Conservation (phyloP, 2,113 vertebrate genomes). For the Propithecus coquereli region DNA sequence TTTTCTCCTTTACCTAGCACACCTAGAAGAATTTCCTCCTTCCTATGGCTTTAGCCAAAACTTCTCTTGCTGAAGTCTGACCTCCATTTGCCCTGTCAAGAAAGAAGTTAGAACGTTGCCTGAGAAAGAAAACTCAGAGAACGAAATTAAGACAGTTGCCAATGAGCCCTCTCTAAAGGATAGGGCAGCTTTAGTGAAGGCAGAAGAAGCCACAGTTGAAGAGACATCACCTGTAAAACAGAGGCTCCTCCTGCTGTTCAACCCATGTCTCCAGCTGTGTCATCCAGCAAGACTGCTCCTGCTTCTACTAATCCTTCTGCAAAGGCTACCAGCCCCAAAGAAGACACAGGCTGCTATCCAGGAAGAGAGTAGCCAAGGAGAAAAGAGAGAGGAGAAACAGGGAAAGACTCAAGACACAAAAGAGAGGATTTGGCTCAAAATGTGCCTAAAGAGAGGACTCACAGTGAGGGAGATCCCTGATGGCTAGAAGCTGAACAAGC, state of each 20-base stretch:
- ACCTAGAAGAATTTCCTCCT: constrained; percentile 81
- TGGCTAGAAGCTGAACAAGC: constrained; percentile 82
- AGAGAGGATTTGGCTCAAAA: constrained; percentile 84
- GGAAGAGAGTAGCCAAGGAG: constrained; percentile 87
- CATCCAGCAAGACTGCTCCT: constrained; percentile 50
- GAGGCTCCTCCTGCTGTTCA: not conserved
- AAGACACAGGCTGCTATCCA: constrained; percentile 87
- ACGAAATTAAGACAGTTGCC: constrained; percentile 50
- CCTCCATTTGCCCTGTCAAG: constrained; percentile 82
- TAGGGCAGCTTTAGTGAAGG: constrained; percentile 48
- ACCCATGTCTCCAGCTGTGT: not conserved
- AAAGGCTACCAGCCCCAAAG: constrained; percentile 88
- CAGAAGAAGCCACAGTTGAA: not conserved
- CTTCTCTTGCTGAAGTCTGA: constrained; percentile 56
- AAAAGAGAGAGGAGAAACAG: constrained; percentile 84
- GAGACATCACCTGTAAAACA: constrained; percentile 17
- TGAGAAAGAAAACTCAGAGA: constrained; percentile 73
- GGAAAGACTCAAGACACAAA: constrained; percentile 86
- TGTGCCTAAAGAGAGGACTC: constrained; percentile 85
- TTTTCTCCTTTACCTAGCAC: constrained; percentile 80
- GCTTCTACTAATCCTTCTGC: constrained; percentile 78
- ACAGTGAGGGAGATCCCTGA: constrained; percentile 85
- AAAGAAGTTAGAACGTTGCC: constrained; percentile 74
- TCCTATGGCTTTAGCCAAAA: constrained; percentile 76
- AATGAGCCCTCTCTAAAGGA: constrained; percentile 46